phyloP scores from a whole-genome alignment of 2,113 vertebrate species.

The Grantiella picta region DNA sequence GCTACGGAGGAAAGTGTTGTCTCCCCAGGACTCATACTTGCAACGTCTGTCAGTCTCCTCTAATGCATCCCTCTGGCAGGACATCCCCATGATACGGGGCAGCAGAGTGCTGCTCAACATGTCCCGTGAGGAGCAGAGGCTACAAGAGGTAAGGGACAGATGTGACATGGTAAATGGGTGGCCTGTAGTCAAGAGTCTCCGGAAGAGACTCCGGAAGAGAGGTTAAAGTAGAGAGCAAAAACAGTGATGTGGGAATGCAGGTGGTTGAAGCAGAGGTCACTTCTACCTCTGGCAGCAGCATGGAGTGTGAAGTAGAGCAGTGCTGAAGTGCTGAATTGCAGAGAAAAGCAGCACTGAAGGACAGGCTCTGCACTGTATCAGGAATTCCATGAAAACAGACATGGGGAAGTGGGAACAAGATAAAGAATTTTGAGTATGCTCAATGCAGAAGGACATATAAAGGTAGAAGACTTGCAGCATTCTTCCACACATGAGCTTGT shows the following conservation, averaged over 20 bases:
- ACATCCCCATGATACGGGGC: constrained; percentile 83
- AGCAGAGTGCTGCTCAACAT: constrained; percentile 79
- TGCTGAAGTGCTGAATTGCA: background rate
- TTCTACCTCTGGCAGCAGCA: background rate
- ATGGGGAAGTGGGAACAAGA: background rate
- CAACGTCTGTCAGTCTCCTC: constrained; percentile 80
- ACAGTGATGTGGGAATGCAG: background rate
- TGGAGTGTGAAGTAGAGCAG: background rate
- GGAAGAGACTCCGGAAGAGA: background rate
- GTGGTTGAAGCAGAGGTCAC: background rate
- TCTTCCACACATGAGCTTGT: background rate
- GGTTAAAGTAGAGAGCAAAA: background rate
- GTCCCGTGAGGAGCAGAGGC: constrained; percentile 83
- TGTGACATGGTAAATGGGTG: background rate
- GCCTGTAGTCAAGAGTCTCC: background rate
- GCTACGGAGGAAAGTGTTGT: constrained; percentile 61
- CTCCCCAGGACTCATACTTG: constrained; percentile 75
- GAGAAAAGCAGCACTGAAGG: background rate
- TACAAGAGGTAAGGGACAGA: constrained; percentile 86
- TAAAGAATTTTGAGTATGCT: background rate
- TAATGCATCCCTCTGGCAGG: constrained; percentile 86
- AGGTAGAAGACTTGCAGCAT: background rate
- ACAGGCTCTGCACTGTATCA: rapidly evolving
- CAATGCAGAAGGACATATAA: background rate
- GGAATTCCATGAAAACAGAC: background rate